Base-by-base conservation (phyloP, 2,113 vertebrate genomes). In the Hippocampus abdominalis region DNA sequence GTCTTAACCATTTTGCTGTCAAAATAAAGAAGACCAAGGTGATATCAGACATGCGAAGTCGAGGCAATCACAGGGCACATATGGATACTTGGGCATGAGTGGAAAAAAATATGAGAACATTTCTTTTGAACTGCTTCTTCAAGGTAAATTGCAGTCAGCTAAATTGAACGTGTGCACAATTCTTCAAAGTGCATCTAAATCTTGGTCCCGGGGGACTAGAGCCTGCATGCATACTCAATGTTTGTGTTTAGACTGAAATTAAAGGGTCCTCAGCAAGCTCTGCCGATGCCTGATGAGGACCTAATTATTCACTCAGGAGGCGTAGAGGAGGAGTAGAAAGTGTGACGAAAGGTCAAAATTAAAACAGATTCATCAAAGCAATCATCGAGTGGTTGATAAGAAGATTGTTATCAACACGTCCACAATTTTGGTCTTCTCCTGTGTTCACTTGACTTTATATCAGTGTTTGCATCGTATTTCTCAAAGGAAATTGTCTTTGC, bases 331-430 rank as follows among this genome's bases (percentile, higher is more conserved):
- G 57, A 59, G 57, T 59, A 59, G 8, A 27, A 59, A 59, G 27
- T 32, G 62, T 23, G 39, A 44, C 25, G 62, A 64, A 44, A 64
- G 62, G 40, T 46, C 62, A 15, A 44, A 64, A 44, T 64, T 63
- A 40, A 63, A 40, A 44, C 13, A 25, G 40, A 44, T 64, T 46
- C 42, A 64, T 64, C 62, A 64, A 44, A 13, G 49, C 63, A 72
- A 72, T 74, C 59, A 21, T n/a, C 54, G n/a, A 51, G 73, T 20
- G 7, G 51, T 70, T 46, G 62, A 61, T 53, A 61, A 42, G 42
- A 75, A 69, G 56, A 75, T 61, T 9, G 29, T 48, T n/a, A 67
- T 66, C 46, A 49, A 63, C 29, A 69, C 16, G 11, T 32, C 11
- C 25, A 20, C 42, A 23, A 53, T 12, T 70, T 75, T 46, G 48